A percentile compares a stretch with the other conserved stretches of the same genome.
Evolutionary conservation across 2,113 vertebrate genomes (phyloP).

Genomic region (Platycercus adscitus): DNA sequence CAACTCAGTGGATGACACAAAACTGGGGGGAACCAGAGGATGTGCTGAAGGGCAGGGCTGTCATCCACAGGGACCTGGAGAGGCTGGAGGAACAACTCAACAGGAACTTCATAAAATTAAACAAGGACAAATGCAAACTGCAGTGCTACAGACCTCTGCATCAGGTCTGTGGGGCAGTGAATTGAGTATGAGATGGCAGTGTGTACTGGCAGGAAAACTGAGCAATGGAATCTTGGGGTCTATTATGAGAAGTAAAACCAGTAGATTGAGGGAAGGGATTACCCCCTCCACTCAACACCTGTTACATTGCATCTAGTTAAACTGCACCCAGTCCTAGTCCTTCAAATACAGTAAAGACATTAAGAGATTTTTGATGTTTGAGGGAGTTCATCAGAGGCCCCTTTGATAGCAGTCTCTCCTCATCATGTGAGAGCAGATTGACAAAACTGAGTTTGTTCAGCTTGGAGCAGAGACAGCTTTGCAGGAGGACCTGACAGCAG

Average conservation of each 20-base stretch:
- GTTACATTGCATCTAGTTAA: background rate
- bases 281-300: background rate
- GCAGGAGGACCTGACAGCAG: background rate
- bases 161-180: background rate
- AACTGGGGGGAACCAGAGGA: background rate
- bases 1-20: background rate
- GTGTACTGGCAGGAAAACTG: background rate
- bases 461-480: background rate
- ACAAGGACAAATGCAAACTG: background rate
- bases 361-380: background rate
- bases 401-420: background rate
- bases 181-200: background rate
- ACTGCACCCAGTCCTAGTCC: background rate
- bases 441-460: fast-evolving
- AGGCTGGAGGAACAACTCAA: background rate
- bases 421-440: background rate
- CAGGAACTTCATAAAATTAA: background rate
- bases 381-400: background rate
- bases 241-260: background rate
- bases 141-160: background rate
- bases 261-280: background rate
- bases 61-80: background rate
- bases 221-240: background rate
- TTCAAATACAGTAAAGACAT: background rate
- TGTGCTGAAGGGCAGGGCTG: background rate